These are phyloP conservation scores for Aphis gossypii DNA, from an alignment of 1,140 invertebrate genomes.

Conservation along the genomic window DNA sequence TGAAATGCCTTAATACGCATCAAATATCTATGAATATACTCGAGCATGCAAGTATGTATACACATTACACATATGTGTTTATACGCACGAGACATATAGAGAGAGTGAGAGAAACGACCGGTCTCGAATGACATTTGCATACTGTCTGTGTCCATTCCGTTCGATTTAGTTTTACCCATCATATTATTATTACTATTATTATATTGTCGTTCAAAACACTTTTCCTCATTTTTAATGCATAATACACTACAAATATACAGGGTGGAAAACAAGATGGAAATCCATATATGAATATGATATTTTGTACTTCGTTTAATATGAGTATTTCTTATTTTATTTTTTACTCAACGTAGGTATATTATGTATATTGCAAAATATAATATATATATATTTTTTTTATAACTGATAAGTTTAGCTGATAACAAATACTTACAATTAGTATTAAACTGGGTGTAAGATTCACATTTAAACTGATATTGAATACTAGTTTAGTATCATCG, in stretches of 20 bases:
- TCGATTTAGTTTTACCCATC: constrained; percentile 6
- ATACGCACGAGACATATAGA: not conserved
- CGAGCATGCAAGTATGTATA: not conserved
- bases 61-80: not conserved
- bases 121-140: not conserved
- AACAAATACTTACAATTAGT: too few relatives aligned
- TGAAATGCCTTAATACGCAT: not conserved
- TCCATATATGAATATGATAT: not conserved
- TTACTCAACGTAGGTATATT: too few relatives aligned
- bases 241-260: not conserved
- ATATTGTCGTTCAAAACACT: not conserved
- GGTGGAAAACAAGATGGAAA: not conserved
- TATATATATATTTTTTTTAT: too few relatives aligned
- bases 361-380: too few relatives aligned
- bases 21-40: not conserved
- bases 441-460: too few relatives aligned
- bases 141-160: not conserved
- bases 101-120: not conserved
- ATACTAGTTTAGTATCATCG: too few relatives aligned
- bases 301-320: too few relatives aligned
- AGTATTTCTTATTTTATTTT: not conserved
- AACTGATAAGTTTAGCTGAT: too few relatives aligned
- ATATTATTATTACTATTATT: not conserved
- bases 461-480: too few relatives aligned
- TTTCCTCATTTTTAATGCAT: not conserved